These are phyloP conservation scores for Tychaedon coryphoeus DNA, from an alignment of 2,113 vertebrate genomes.

Conservation along the genomic window DNA sequence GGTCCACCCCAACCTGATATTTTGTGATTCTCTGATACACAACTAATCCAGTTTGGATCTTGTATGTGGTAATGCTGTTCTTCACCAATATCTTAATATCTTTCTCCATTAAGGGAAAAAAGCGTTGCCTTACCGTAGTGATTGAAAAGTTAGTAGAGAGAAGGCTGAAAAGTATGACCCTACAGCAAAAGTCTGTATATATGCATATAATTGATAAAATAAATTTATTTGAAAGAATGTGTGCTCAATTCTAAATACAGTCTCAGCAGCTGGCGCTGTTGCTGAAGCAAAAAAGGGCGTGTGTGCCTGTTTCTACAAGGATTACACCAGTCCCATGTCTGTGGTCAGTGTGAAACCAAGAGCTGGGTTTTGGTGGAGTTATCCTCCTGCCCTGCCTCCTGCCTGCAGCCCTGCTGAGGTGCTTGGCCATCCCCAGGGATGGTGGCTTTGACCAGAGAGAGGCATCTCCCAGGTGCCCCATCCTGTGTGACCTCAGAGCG, in stretches of 20 bases:
- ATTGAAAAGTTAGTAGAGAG: not conserved
- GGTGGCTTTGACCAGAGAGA: not conserved
- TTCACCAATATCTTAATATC: not conserved
- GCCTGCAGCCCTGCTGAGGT: not conserved
- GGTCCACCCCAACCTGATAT: not conserved
- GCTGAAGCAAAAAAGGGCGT: not conserved
- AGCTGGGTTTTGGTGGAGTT: not conserved
- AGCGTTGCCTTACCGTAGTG: rapidly evolving
- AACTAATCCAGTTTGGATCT: not conserved
- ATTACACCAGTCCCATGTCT: not conserved
- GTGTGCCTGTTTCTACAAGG: not conserved
- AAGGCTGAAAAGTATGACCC: not conserved
- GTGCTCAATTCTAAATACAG: not conserved
- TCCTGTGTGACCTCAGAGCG: not conserved
- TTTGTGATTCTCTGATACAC: not conserved
- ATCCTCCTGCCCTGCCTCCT: not conserved
- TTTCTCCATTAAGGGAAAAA: not conserved
- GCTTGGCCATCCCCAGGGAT: not conserved
- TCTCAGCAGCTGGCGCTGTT: not conserved
- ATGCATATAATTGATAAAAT: not conserved
- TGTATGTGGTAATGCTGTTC: not conserved
- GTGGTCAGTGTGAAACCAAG: not conserved
- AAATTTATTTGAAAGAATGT: not conserved
- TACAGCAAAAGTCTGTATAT: not conserved
- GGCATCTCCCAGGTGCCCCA: not conserved